Evolutionary conservation across 2,113 vertebrate genomes (phyloP).

Genomic region (Eretmochelys imbricata): DNA sequence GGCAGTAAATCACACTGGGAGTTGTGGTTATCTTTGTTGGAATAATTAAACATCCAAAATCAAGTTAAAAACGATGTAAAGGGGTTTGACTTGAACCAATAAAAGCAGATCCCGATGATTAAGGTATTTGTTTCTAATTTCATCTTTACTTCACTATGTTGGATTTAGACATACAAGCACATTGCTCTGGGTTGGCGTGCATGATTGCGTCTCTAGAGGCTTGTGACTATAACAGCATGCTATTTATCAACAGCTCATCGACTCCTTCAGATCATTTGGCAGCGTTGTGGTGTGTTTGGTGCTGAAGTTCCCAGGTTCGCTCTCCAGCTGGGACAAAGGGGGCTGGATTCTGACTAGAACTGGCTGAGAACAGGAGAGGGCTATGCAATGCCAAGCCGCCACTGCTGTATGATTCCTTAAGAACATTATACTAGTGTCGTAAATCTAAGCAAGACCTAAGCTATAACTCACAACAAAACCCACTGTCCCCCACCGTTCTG

Average conservation of each 20-base stretch:
- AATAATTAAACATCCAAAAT: slow-evolving; percentile 44
- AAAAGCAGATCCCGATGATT: accelerated
- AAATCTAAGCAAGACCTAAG: no score
- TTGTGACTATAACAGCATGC: accelerated
- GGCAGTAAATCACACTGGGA: slow-evolving; percentile 51
- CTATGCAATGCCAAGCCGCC: neutral
- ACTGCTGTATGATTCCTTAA: neutral
- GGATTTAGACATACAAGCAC: accelerated
- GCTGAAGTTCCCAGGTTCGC: neutral
- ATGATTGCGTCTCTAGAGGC: accelerated
- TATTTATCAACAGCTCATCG: neutral
- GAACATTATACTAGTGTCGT: neutral
- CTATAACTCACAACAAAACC: no score
- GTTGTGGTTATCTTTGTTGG: slow-evolving; percentile 27
- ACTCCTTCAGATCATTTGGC: neutral
- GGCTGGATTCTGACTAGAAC: neutral
- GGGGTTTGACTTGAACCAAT: neutral
- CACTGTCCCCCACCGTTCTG: neutral
- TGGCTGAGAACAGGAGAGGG: neutral
- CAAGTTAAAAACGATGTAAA: slow-evolving; percentile 28
- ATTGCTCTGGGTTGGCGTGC: accelerated
- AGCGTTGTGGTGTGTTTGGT: accelerated
- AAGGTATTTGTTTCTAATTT: accelerated
- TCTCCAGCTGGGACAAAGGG: neutral
- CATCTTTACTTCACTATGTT: accelerated